Base-by-base conservation (phyloP, 2,888 invertebrate genomes). In the Drosophila merina region DNA sequence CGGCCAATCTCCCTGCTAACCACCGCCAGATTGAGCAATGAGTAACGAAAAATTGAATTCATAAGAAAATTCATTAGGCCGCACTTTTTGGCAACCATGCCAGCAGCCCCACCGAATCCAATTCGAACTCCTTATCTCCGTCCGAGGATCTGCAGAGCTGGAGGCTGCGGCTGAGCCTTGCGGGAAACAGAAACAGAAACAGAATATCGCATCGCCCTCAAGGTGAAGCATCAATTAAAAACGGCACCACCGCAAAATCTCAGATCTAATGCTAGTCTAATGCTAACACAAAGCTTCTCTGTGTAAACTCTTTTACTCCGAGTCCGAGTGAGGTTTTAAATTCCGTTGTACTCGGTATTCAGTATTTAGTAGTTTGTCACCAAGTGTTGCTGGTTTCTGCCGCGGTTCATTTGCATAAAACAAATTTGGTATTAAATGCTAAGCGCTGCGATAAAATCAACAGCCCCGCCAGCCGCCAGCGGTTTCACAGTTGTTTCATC, bases 401-500 rank as follows among this genome's bases (percentile, higher is more conserved):
- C 26, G 68, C 70, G 69, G 83, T 85, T 86, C 88, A 89, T 88
- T 88, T 89, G 89, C 89, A 89, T 89, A 89, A 88, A 89, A 89
- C 89, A 89, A 88, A 89, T 88, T 88, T 88, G 86, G 87, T 84
- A 88, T 88, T 89, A 89, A 89, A 89, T 88, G 82, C 88, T 89
- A 85, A 84, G 78, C 73, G 71, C 66, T 55, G 54, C 74, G 89
- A 88, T 88, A 88, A 89, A 79, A 89, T 89, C 89, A 76, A 72
- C 75, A 77, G 28, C 55, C 30, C 20, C 20, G 1, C 28, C 20
- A 20, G 20, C 20, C 2, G 28, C 4, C 52, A 52, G n/a, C 55
- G 44, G 26, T 28, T 40, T 8, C 40, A 40, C 44, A 44, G 25
- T 25, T 44, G 44, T 51, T 60, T 55, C 50, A 50, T 63, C 63